These are phyloP conservation scores for Charanyca ferruginea DNA, from an alignment of 2,888 invertebrate species.

Conservation along the genomic window DNA sequence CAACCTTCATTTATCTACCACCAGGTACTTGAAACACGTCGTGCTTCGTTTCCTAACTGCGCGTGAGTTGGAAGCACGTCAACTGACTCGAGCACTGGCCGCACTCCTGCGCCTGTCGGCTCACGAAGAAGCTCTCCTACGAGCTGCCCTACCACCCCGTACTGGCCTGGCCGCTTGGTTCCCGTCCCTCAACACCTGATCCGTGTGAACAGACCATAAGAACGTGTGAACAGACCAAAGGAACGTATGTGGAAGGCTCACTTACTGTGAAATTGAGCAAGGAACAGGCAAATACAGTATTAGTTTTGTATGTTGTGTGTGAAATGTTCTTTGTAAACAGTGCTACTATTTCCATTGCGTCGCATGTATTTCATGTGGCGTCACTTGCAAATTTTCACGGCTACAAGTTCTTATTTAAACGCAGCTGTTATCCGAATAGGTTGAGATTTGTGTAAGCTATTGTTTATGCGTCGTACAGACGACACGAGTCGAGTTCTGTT, in stretches of 20 bases:
- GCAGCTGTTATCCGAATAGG: slow-evolving; percentile 8
- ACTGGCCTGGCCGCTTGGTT: slow-evolving; percentile 82
- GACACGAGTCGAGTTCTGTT: background rate
- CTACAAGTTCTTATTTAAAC: too few species aligned
- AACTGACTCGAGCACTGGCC: slow-evolving; percentile 96
- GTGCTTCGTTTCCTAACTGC: slow-evolving; percentile 98
- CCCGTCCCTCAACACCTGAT: slow-evolving; percentile 82
- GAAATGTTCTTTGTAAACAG: background rate
- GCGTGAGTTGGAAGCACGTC: slow-evolving; percentile 96
- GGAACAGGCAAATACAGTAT: slow-evolving; percentile 32
- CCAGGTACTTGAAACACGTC: slow-evolving; percentile 96
- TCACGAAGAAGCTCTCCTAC: slow-evolving; percentile 96
- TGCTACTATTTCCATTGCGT: background rate
- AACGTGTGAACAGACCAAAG: slow-evolving; percentile 1
- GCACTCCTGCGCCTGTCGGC: slow-evolving; percentile 95
- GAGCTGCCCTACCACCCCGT: slow-evolving; percentile 93
- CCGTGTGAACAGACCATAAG: slow-evolving; percentile 13
- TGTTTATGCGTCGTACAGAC: background rate
- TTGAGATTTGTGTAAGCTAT: background rate
- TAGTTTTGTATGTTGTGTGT: slow-evolving; percentile 27
- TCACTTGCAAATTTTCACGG: background rate
- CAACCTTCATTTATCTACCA: background rate
- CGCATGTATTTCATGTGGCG: too few species aligned
- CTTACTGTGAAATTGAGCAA: slow-evolving; percentile 7
- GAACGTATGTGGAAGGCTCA: slow-evolving; percentile 7